A percentile compares a stretch with the other conserved stretches of the same genome.
Evolutionary conservation across 2,888 invertebrate genomes (phyloP).

Genomic region (Phytoseiulus persimilis): DNA sequence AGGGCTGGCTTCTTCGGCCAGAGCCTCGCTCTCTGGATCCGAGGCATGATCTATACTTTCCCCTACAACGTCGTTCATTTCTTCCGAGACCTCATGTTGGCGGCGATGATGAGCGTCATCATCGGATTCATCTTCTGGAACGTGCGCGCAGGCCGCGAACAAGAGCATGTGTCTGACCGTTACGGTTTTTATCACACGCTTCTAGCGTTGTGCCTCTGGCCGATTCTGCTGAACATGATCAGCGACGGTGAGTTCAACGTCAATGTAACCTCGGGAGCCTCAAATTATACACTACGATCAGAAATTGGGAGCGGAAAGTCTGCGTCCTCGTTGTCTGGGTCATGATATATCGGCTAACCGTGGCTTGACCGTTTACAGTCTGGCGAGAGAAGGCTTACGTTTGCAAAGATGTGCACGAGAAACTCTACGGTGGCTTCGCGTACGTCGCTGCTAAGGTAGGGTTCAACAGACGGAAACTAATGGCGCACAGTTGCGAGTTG

Average conservation of each 20-base stretch:
- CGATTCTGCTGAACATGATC: slow-evolving; percentile 58
- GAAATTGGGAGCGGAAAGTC: background rate
- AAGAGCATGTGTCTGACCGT: slow-evolving; percentile 53
- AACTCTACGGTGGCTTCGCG: slow-evolving; percentile 67
- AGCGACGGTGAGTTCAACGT: slow-evolving; percentile 47
- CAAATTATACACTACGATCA: background rate
- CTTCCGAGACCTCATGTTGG: slow-evolving; percentile 66
- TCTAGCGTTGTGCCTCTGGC: slow-evolving; percentile 69
- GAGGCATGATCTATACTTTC: slow-evolving; percentile 65
- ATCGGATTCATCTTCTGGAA: slow-evolving; percentile 85
- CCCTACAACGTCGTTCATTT: slow-evolving; percentile 72
- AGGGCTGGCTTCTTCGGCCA: slow-evolving; percentile 63
- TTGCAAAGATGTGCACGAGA: slow-evolving; percentile 69
- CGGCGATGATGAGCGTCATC: slow-evolving; percentile 70
- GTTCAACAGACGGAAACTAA: slow-evolving; percentile 42
- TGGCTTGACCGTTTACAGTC: slow-evolving; percentile 46
- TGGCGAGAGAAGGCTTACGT: slow-evolving; percentile 56
- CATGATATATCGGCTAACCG: too few relatives aligned
- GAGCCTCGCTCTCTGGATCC: slow-evolving; percentile 61
- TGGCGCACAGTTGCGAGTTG: background rate
- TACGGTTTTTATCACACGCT: slow-evolving; percentile 78
- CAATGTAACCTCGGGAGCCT: background rate
- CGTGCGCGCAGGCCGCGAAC: slow-evolving; percentile 56
- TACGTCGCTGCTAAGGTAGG: slow-evolving; percentile 71
- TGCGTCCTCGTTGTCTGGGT: too few relatives aligned